A percentile compares a stretch with the other conserved stretches of the same genome.
These are phyloP conservation scores for Apodemia mormo DNA, from an alignment of 2,888 invertebrate species.

Conservation along the genomic window DNA sequence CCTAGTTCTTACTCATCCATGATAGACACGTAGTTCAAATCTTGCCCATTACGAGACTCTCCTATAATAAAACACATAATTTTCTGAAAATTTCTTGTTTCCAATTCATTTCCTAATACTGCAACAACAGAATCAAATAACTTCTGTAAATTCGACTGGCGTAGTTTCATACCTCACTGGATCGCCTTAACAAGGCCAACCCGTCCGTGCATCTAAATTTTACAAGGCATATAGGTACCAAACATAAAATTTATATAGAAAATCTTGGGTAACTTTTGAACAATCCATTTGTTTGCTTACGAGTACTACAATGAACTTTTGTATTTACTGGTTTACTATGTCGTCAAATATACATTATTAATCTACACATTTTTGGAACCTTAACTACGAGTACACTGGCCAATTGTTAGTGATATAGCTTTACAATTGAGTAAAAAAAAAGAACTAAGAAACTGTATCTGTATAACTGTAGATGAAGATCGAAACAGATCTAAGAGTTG, in stretches of 20 bases:
- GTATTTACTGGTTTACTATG: conserved; percentile 3
- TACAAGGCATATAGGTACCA: conserved; percentile 2
- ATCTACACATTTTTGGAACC: not conserved
- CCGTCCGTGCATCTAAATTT: conserved; percentile 21
- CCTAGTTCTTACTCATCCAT: not conserved
- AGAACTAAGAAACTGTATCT: too few relatives aligned
- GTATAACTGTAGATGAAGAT: too few relatives aligned
- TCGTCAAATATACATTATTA: not conserved
- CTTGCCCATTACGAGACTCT: not conserved
- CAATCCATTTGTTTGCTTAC: conserved; percentile 2
- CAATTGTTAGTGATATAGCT: too few relatives aligned
- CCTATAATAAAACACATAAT: conserved; percentile 1
- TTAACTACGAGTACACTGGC: too few relatives aligned
- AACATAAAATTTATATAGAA: conserved; percentile 16
- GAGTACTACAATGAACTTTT: not conserved
- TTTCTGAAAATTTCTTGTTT: conserved; percentile 3
- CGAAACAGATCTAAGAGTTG: too few relatives aligned
- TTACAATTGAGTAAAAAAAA: too few relatives aligned
- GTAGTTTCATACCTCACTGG: conserved; percentile 23
- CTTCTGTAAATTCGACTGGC: conserved; percentile 19
- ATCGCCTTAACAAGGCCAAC: conserved; percentile 12
- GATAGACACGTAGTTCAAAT: not conserved
- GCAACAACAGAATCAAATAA: conserved; percentile 13
- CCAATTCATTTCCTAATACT: conserved; percentile 12
- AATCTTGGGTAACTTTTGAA: not conserved